These are phyloP conservation scores for Mythimna impura DNA, from an alignment of 2,888 invertebrate species.

Conservation along the genomic window DNA sequence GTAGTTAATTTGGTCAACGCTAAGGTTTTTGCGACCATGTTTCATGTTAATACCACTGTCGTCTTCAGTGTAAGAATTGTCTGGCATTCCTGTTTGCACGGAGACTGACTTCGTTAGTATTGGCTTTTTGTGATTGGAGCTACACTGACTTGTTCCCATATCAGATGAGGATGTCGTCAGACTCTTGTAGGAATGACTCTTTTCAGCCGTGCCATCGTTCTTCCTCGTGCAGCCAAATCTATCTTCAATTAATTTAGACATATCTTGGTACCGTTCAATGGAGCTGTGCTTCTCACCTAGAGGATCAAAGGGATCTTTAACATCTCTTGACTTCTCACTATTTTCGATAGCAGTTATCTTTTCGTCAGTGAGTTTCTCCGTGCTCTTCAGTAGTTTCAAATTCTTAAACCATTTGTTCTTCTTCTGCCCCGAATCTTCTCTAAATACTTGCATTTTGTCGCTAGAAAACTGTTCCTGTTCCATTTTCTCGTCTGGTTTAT, in stretches of 20 bases:
- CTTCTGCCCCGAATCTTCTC: constrained; percentile 88
- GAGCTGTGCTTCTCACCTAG: constrained; percentile 92
- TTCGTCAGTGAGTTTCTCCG: constrained; percentile 85
- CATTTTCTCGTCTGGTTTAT: constrained; percentile 83
- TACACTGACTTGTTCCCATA: constrained; percentile 88
- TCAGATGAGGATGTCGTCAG: constrained; percentile 89
- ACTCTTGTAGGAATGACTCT: constrained; percentile 88
- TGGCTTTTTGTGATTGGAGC: constrained; percentile 87
- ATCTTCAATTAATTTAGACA: constrained; percentile 93
- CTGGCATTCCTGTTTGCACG: constrained; percentile 88
- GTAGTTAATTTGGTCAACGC: constrained; percentile 89
- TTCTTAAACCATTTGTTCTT: constrained; percentile 92
- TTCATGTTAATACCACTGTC: constrained; percentile 86
- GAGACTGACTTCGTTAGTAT: constrained; percentile 88
- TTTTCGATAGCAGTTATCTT: constrained; percentile 85
- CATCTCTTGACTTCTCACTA: constrained; percentile 82
- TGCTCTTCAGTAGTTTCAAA: constrained; percentile 88
- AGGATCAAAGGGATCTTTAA: constrained; percentile 91
- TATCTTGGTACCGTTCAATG: constrained; percentile 93
- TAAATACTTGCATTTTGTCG: constrained; percentile 88
- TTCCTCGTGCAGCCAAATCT: constrained; percentile 90
- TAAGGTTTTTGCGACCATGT: constrained; percentile 87
- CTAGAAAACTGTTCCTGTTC: constrained; percentile 84
- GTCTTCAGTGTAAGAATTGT: constrained; percentile 80
- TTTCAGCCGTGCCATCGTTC: constrained; percentile 86